phyloP scores from a whole-genome alignment of 2,113 vertebrate species.

The Andinoacara biseriatus region DNA sequence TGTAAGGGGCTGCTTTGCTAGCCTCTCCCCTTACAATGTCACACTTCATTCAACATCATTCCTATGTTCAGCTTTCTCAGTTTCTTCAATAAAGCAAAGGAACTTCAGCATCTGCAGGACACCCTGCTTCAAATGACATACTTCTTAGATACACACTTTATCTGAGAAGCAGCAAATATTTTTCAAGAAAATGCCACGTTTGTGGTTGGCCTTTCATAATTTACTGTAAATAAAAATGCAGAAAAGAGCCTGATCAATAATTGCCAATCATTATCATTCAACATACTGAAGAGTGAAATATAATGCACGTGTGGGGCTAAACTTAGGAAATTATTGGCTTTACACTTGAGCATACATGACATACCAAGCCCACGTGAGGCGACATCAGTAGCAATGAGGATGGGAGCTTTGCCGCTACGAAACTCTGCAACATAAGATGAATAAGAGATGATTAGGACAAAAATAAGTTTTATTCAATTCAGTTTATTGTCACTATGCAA shows the following conservation, averaged over 20 bases:
- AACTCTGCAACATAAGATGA: constrained; percentile 89
- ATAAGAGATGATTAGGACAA: constrained; percentile 61
- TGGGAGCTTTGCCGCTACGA: constrained; percentile 96
- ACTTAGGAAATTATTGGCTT: neutral
- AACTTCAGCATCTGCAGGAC: neutral
- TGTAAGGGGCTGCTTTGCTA: constrained; percentile 55
- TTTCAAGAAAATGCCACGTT: neutral
- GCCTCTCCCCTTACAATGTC: constrained; percentile 46
- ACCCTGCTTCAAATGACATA: constrained; percentile 4
- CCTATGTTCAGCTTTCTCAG: neutral
- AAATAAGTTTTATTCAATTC: neutral
- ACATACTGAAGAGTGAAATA: neutral
- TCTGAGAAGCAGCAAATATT: constrained; percentile 30
- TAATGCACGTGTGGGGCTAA: neutral
- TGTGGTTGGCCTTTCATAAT: constrained; percentile 8
- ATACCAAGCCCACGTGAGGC: constrained; percentile 99
- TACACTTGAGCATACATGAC: constrained; percentile 83
- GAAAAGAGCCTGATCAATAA: neutral
- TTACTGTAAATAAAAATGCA: constrained; percentile 14
- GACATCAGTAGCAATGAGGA: constrained; percentile 97
- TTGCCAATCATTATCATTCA: neutral
- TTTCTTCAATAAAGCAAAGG: constrained; percentile 3
- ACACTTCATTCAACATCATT: constrained; percentile 50
- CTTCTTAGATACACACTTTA: constrained; percentile 32
- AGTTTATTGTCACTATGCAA: neutral